These are phyloP conservation scores for Bos javanicus DNA, from an alignment of 2,113 vertebrate genomes.

Conservation along the genomic window DNA sequence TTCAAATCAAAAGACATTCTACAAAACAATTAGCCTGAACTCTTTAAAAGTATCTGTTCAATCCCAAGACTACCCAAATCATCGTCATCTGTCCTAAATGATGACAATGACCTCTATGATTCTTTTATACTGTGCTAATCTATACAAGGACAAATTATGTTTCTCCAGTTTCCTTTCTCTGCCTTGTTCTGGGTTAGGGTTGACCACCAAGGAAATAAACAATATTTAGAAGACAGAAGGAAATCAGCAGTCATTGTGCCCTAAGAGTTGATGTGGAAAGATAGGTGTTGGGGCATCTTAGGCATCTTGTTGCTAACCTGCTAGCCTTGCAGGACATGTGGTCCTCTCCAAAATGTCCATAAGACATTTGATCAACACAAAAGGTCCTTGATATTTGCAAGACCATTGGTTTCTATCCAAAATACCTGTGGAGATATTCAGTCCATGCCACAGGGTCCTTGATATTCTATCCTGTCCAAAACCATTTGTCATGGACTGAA, in stretches of 20 bases:
- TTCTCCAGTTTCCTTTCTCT: neutral
- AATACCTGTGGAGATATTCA: neutral
- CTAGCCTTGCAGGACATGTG: neutral
- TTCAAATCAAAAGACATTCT: neutral
- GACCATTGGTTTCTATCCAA: neutral
- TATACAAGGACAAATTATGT: neutral
- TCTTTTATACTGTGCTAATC: neutral
- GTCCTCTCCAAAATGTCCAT: neutral
- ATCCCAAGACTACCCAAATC: neutral
- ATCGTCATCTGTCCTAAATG: neutral
- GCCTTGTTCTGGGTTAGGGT: neutral
- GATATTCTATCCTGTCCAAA: neutral
- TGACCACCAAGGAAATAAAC: neutral
- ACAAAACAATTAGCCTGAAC: neutral
- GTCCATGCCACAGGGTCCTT: neutral
- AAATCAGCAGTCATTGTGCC: neutral
- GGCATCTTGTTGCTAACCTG: neutral
- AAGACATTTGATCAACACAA: neutral
- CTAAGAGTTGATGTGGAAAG: neutral
- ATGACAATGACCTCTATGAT: neutral
- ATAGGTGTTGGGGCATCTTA: neutral
- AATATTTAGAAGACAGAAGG: neutral
- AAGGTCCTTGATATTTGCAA: neutral
- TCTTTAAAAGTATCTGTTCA: neutral
- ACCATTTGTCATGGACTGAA: neutral